A percentile compares a stretch with the other conserved stretches of the same genome.
These are phyloP conservation scores for Spilogale gracilis DNA, from an alignment of 2,113 vertebrate species.

Conservation along the genomic window DNA sequence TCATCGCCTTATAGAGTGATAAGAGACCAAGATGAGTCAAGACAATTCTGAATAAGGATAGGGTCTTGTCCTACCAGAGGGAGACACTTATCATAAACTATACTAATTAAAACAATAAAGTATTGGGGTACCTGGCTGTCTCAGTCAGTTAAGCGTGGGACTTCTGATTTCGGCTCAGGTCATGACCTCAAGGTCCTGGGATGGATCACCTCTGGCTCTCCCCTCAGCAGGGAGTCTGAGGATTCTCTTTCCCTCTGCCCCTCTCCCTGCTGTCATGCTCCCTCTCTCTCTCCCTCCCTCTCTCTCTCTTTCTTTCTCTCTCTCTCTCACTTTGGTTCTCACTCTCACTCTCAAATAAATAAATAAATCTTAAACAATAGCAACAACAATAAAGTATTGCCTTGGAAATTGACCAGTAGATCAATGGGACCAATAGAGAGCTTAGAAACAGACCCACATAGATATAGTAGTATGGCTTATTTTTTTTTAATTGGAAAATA, in stretches of 20 bases:
- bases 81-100: background rate
- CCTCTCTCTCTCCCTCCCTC: background rate
- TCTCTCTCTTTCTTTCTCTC: background rate
- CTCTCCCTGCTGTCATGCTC: no score
- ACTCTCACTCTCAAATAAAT: background rate
- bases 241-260: background rate
- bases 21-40: background rate
- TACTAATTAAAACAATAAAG: background rate
- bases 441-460: background rate
- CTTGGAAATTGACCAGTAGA: background rate
- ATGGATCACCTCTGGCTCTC: background rate
- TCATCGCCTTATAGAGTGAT: background rate
- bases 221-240: background rate
- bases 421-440: background rate
- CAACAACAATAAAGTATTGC: background rate
- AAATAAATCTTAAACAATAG: background rate
- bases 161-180: background rate
- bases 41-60: background rate
- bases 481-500: background rate
- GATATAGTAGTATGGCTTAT: background rate
- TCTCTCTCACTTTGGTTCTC: background rate
- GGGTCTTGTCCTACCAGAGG: background rate
- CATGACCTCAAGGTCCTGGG: background rate
- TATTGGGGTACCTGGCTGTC: background rate
- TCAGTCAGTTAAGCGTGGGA: background rate